phyloP scores from a whole-genome alignment of 2,888 invertebrate genomes.

The Sesia bembeciformis region DNA sequence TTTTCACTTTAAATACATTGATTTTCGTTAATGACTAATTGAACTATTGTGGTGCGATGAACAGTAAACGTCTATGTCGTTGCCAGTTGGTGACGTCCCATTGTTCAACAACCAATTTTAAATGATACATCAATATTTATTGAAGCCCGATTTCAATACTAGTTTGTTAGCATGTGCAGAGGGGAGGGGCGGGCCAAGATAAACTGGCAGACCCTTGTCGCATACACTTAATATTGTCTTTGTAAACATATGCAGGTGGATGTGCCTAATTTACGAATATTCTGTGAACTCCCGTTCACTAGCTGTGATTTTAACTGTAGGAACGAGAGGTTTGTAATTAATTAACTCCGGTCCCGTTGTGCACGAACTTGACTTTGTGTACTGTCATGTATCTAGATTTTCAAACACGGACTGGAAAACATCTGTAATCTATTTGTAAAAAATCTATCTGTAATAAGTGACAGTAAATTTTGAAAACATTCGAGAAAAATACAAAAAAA shows the following conservation, averaged over 20 bases:
- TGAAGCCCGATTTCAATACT: conserved; percentile 6
- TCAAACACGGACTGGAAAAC: too few relatives aligned
- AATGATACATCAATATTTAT: conserved; percentile 8
- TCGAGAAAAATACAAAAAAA: too few relatives aligned
- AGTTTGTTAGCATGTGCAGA: neutral
- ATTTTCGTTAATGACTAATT: conserved; percentile 5
- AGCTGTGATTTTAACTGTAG: too few relatives aligned
- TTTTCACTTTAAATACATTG: too few relatives aligned
- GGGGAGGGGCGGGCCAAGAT: neutral
- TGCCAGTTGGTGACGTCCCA: conserved; percentile 9
- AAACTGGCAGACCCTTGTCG: conserved; percentile 10
- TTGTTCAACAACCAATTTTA: conserved; percentile 7
- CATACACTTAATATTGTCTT: conserved; percentile 7
- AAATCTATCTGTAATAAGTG: too few relatives aligned
- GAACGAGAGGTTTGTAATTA: too few relatives aligned
- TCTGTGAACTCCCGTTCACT: neutral
- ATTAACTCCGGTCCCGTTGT: too few relatives aligned
- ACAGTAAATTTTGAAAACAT: too few relatives aligned
- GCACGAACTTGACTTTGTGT: too few relatives aligned
- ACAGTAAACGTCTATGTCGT: conserved; percentile 5
- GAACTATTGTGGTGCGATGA: conserved; percentile 6
- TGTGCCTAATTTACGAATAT: conserved; percentile 18
- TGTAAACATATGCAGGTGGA: conserved; percentile 27
- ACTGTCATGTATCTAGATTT: too few relatives aligned
- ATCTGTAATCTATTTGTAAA: too few relatives aligned